Base-by-base conservation (phyloP, 2,888 invertebrate genomes). In the Pachycephus smyrnensis region DNA sequence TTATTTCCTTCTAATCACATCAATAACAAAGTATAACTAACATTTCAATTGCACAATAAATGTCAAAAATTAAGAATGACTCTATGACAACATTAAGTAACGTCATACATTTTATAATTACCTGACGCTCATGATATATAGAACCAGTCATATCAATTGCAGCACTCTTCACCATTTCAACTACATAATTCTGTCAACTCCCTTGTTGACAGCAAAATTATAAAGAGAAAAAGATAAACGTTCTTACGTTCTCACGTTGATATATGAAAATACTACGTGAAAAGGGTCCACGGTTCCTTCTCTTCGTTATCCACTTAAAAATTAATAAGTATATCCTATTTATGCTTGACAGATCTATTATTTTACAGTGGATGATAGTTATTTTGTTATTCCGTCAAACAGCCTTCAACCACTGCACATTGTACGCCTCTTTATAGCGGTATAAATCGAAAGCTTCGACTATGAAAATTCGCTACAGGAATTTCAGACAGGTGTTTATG, bases 111-210 rank as follows among this genome's bases (percentile, higher is more conserved):
- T 77, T 23, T 40, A 69, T 33, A 83, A 80, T 85, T 89, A 92
- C 92, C 91, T 92, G 92, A 86, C 91, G 91, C 84, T 92, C 92
- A 89, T 92, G 92, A 83, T 92, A 92, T 84, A 92, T 92, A 75
- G 88, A 86, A 73, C 86, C 89, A 85, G 88, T 90, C 91, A 91
- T 91, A 86, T 88, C 88, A 87, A 83, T 85, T 77, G 82, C 79
- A 77, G 85, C 81, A 76, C 82, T 88, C 76, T 86, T 86, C 81
- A 90, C 90, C 88, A 90, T 90, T 79, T 78, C 84, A 80, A 80
- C 81, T 86, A 84, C 87, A 71, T 71, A 32, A 71, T 73, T 79
- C 73, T 79, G 73, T 30, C 36, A 15, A 31, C 40, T 36, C 31
- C 31, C n/a, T 73, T 68, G 68, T 68, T 73, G 32, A 71, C 71